These are phyloP conservation scores for Urosaurus nigricauda DNA, from an alignment of 2,797 vertebrate genomes.

Conservation along the genomic window DNA sequence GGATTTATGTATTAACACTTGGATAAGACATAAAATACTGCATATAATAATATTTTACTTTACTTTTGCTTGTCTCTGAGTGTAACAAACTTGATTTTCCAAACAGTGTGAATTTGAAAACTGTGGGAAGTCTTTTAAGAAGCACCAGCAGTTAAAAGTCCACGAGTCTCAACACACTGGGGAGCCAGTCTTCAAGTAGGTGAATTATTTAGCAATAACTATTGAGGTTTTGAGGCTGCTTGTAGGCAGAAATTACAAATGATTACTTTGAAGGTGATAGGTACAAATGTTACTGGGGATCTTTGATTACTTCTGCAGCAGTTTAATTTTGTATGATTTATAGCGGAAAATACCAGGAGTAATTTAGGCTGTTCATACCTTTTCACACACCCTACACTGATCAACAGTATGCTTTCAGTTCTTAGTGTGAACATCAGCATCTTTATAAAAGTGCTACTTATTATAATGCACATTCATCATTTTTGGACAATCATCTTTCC, in stretches of 20 bases:
- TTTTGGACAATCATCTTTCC: background rate
- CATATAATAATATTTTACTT: background rate
- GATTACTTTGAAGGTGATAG: background rate
- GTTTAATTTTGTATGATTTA: background rate
- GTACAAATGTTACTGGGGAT: background rate
- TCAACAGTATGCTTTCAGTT: background rate
- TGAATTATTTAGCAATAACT: conserved; percentile 55
- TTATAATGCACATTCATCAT: background rate
- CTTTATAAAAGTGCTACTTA: background rate
- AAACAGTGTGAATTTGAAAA: conserved; percentile 85
- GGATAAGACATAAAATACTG: background rate
- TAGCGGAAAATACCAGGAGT: background rate
- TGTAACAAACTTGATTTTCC: conserved; percentile 57
- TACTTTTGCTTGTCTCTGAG: conserved; percentile 33
- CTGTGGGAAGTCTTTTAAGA: conserved; percentile 87
- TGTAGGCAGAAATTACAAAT: background rate
- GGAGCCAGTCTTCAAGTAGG: conserved; percentile 86
- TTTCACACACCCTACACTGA: background rate
- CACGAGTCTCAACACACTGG: conserved; percentile 86
- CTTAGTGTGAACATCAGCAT: background rate
- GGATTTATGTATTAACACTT: background rate
- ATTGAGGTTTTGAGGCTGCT: background rate
- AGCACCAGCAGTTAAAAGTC: conserved; percentile 87
- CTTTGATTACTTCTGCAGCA: background rate
- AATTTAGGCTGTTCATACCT: background rate